These are phyloP conservation scores for Pseudopipra pipra DNA, from an alignment of 2,113 vertebrate genomes.

Conservation along the genomic window DNA sequence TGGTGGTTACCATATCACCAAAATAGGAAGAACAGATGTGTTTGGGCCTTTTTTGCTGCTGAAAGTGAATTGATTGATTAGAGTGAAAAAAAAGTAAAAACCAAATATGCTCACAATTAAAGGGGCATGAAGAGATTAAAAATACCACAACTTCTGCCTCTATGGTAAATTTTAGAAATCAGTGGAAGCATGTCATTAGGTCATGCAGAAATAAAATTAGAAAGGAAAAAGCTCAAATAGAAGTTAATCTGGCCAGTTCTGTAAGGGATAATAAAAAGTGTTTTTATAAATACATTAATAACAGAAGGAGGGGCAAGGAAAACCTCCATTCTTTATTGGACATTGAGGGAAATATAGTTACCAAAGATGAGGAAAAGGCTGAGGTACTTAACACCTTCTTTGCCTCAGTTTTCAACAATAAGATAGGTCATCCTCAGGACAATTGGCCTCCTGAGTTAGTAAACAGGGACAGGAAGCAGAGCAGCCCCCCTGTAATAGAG, in stretches of 20 bases:
- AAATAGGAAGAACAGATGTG: not conserved
- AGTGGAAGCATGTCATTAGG: not conserved
- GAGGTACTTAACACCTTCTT: not conserved
- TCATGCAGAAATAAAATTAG: not conserved
- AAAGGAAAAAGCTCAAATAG: not conserved
- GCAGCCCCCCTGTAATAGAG: not conserved
- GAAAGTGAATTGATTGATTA: not conserved
- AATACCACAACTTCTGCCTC: not conserved
- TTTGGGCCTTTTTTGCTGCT: not conserved
- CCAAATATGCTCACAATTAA: fast-evolving
- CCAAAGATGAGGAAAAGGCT: not conserved
- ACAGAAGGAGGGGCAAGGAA: not conserved
- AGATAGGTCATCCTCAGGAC: not conserved
- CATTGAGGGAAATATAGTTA: not conserved
- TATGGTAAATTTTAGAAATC: not conserved
- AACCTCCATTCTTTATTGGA: not conserved
- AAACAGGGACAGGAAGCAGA: not conserved
- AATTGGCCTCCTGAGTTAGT: not conserved
- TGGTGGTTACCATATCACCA: not conserved
- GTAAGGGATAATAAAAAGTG: not conserved
- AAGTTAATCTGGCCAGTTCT: not conserved
- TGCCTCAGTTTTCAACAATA: not conserved
- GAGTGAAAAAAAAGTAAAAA: too few relatives aligned
- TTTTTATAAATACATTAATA: not conserved
- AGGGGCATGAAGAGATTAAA: not conserved